Evolutionary conservation across 2,888 invertebrate genomes (phyloP).

Genomic region (Lamproptera curius): DNA sequence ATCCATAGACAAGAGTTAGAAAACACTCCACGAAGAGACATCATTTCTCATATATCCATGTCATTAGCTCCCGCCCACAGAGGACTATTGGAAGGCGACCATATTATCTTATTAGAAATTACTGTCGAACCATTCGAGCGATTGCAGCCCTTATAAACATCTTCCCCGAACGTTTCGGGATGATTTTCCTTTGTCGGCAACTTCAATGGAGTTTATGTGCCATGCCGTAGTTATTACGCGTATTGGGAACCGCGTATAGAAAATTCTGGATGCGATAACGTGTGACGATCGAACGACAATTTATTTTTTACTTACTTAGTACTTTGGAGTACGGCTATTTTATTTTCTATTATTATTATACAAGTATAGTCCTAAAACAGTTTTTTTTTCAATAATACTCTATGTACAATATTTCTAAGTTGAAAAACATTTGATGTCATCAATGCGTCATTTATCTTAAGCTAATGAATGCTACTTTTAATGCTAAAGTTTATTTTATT

Average conservation of each 20-base stretch:
- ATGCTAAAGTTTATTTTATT: too few species aligned
- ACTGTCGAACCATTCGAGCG: conserved; percentile 33
- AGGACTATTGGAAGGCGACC: conserved; percentile 52
- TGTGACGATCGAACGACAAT: too few species aligned
- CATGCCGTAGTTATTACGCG: conserved; percentile 46
- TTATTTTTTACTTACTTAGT: too few species aligned
- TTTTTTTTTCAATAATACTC: too few species aligned
- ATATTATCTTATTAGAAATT: conserved; percentile 65
- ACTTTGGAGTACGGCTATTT: too few species aligned
- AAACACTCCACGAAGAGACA: conserved; percentile 26
- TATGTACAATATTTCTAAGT: too few species aligned
- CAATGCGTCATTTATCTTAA: too few species aligned
- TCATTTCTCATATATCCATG: conserved; percentile 39
- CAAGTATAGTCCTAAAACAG: too few species aligned
- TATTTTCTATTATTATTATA: too few species aligned
- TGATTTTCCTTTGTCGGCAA: conserved; percentile 38
- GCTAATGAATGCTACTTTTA: too few species aligned
- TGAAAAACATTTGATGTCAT: too few species aligned
- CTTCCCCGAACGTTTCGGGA: conserved; percentile 26
- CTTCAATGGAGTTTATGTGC: conserved; percentile 44
- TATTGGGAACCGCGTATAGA: conserved; percentile 35
- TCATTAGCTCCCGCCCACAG: conserved; percentile 40
- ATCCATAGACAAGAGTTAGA: conserved; percentile 3
- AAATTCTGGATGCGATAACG: conserved; percentile 2
- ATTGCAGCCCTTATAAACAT: conserved; percentile 35